Evolutionary conservation across 2,888 invertebrate species (phyloP).

Genomic region (Pollenia angustigena): DNA sequence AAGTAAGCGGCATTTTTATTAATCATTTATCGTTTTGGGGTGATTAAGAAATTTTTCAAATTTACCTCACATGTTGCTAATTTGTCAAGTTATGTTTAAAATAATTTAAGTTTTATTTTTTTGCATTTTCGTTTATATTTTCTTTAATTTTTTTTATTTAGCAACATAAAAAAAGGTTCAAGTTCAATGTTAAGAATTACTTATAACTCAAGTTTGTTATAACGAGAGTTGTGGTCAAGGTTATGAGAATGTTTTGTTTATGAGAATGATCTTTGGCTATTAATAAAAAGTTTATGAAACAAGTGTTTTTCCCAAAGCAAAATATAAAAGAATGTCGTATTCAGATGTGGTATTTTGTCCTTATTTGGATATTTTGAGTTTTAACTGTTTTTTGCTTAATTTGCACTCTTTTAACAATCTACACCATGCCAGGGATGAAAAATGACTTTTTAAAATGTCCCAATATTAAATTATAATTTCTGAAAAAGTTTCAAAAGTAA

Average conservation of each 20-base stretch:
- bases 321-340: too few species aligned
- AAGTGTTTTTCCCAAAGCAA: too few species aligned
- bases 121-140: background rate
- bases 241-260: constrained; percentile 13
- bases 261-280: too few species aligned
- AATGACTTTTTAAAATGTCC: too few species aligned
- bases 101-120: constrained; percentile 20
- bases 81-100: constrained; percentile 69
- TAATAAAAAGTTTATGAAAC: too few species aligned
- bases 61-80: constrained; percentile 74
- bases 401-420: too few species aligned
- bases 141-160: background rate
- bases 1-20: constrained; percentile 69
- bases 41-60: constrained; percentile 75
- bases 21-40: constrained; percentile 68
- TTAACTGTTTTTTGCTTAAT: too few species aligned
- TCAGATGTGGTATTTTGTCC: too few species aligned
- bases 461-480: too few species aligned
- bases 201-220: constrained; percentile 13
- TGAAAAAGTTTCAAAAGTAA: too few species aligned
- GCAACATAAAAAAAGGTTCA: constrained; percentile 34
- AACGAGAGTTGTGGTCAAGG: constrained; percentile 42
- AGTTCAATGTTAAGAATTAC: constrained; percentile 57
- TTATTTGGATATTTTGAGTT: too few species aligned
- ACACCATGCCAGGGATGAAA: too few species aligned